phyloP scores from a whole-genome alignment of 2,888 invertebrate species.

The Drosophila kokeensis region DNA sequence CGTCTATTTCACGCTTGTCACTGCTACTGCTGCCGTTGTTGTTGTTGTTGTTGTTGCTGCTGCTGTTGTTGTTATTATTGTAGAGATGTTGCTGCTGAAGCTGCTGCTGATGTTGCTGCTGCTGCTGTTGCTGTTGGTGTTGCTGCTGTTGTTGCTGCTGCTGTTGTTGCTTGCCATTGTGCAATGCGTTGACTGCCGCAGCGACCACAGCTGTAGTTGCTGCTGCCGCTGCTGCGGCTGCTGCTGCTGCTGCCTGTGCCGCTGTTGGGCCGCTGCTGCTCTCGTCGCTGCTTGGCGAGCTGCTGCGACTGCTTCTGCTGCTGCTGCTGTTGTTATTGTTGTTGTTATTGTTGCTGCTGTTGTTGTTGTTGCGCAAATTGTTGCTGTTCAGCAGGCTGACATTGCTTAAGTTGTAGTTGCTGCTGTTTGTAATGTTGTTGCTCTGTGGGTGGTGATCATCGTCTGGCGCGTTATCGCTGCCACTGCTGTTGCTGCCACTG shows the following conservation, averaged over 20 bases:
- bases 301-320: constrained; percentile 36
- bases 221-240: constrained; percentile 37
- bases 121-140: constrained; percentile 40
- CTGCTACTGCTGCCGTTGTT: constrained; percentile 24
- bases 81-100: constrained; percentile 15
- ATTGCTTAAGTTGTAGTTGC: constrained; percentile 17
- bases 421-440: constrained; percentile 38
- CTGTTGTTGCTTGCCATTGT: constrained; percentile 63
- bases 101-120: constrained; percentile 41
- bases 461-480: constrained; percentile 33
- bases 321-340: constrained; percentile 36
- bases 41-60: constrained; percentile 32
- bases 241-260: constrained; percentile 25
- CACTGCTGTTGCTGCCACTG: constrained; percentile 54
- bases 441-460: constrained; percentile 14
- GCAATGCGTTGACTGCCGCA: constrained; percentile 64
- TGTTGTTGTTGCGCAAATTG: constrained; percentile 28
- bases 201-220: constrained; percentile 59
- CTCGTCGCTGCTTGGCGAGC: constrained; percentile 50
- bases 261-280: constrained; percentile 42
- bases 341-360: constrained; percentile 16
- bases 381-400: constrained; percentile 27
- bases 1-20: constrained; percentile 22
- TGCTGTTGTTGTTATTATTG: constrained; percentile 12
- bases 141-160: constrained; percentile 53